Evolutionary conservation across 2,113 vertebrate genomes (phyloP).

Genomic region (Polypterus bichir): DNA sequence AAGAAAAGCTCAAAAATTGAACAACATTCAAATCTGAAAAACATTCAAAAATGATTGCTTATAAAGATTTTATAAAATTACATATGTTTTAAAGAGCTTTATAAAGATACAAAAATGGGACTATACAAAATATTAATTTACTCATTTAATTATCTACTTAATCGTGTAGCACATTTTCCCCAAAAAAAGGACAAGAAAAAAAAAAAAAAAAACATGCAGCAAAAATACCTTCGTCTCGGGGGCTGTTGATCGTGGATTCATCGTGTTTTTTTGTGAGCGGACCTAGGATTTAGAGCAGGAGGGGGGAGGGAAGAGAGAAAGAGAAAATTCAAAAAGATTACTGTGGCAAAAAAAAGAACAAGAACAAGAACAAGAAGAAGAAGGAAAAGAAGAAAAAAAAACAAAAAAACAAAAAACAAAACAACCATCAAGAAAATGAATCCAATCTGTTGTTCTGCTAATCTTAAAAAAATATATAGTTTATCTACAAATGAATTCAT

Average conservation of each 20-base stretch:
- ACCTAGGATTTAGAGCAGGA: conserved; percentile 93
- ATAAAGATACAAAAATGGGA: not conserved
- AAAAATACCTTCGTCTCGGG: conserved; percentile 73
- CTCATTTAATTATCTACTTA: conserved; percentile 1
- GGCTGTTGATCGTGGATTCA: conserved; percentile 69
- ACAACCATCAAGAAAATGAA: not conserved
- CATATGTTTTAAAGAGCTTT: conserved; percentile 9
- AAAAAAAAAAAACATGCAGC: conserved; percentile 67
- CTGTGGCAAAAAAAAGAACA: conserved; percentile 66
- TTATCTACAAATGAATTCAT: no score
- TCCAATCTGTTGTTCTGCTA: no score
- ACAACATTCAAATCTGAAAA: conserved; percentile 3
- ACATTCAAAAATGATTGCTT: not conserved
- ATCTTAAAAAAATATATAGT: not conserved
- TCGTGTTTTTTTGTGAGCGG: conserved; percentile 90
- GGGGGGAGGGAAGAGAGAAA: conserved; percentile 59
- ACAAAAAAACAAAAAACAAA: conserved; percentile 16
- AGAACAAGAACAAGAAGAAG: conserved; percentile 31
- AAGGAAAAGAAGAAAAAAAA: conserved; percentile 32
- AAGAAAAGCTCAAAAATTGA: not conserved
- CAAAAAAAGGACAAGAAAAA: conserved; percentile 49
- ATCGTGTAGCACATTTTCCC: conserved; percentile 12
- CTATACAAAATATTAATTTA: not conserved
- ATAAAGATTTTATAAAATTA: not conserved
- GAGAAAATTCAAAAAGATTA: conserved; percentile 76